A percentile compares a stretch with the other conserved stretches of the same genome.
These are phyloP conservation scores for Diorhabda carinulata DNA, from an alignment of 1,140 invertebrate species.

Conservation along the genomic window DNA sequence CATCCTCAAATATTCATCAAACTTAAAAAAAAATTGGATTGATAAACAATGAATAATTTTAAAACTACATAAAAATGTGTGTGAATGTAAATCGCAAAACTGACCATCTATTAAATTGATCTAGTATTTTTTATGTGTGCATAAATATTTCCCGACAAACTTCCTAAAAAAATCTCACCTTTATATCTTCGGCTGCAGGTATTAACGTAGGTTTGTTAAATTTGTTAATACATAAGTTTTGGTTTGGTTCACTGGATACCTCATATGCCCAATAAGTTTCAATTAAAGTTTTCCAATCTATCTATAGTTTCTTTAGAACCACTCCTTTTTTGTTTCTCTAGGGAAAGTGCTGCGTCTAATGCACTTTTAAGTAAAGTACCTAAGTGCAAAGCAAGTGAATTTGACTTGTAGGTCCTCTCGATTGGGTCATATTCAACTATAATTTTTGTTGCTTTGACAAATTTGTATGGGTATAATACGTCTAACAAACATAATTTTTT, in stretches of 20 bases:
- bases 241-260: slow-evolving; percentile 38
- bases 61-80: no score
- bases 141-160: no score
- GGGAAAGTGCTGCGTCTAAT: slow-evolving; percentile 12
- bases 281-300: slow-evolving; percentile 32
- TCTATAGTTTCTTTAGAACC: no score
- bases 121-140: no score
- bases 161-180: background rate
- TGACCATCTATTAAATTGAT: no score
- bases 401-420: slow-evolving; percentile 8
- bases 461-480: slow-evolving; percentile 18
- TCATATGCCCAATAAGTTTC: slow-evolving; percentile 40
- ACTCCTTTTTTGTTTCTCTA: no score
- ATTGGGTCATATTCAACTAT: slow-evolving; percentile 9
- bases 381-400: slow-evolving; percentile 19
- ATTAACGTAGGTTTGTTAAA: slow-evolving; percentile 31
- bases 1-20: no score
- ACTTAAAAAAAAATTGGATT: no score
- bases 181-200: slow-evolving; percentile 31
- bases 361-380: slow-evolving; percentile 17
- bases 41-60: no score
- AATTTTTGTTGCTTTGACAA: slow-evolving; percentile 17
- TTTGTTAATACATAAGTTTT: slow-evolving; percentile 30
- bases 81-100: no score
- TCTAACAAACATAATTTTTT: slow-evolving; percentile 6